Evolutionary conservation across 1,140 invertebrate genomes (phyloP).

Genomic region (Coelopa frigida): DNA sequence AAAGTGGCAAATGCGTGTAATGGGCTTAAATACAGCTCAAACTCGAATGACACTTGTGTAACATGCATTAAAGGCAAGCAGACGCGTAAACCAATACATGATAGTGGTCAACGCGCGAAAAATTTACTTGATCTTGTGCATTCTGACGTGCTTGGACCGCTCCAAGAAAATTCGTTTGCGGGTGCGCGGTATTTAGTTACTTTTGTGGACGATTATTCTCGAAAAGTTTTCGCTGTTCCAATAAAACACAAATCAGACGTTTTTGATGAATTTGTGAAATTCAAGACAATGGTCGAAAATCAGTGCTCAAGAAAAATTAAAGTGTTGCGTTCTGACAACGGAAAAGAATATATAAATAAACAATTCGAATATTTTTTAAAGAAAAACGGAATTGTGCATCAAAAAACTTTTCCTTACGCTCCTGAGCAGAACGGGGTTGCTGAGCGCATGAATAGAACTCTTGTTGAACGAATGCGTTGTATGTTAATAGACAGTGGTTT

Average conservation of each 20-base stretch:
- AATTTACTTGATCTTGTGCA: conserved; percentile 26
- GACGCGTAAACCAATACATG: conserved; percentile 15
- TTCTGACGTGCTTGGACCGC: conserved; percentile 45
- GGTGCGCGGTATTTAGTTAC: conserved; percentile 41
- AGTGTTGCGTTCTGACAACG: conserved; percentile 39
- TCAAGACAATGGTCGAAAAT: conserved; percentile 30
- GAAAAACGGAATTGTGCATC: conserved; percentile 5
- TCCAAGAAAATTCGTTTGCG: conserved; percentile 34
- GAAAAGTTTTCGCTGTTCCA: conserved; percentile 36
- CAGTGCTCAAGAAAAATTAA: conserved; percentile 21
- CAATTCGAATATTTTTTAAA: conserved; percentile 5
- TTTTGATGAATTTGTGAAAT: conserved; percentile 28
- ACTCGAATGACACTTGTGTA: conserved; percentile 17
- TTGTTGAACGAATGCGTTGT: conserved; percentile 12
- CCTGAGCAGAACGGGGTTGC: conserved; percentile 9
- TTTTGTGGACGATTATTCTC: conserved; percentile 45
- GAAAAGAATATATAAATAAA: conserved; percentile 39
- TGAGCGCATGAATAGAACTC: conserved; percentile 4
- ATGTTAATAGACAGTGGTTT: conserved; percentile 30
- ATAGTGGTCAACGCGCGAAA: conserved; percentile 16
- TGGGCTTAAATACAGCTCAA: background rate
- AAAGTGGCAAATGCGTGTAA: conserved; percentile 2
- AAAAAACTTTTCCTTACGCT: conserved; percentile 7
- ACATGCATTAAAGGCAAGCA: conserved; percentile 30
- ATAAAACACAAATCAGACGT: conserved; percentile 7